Evolutionary conservation across 2,113 vertebrate species (phyloP), one percentile per base, ranked within the genome.

Genomic region (Miniopterus natalensis): DNA sequence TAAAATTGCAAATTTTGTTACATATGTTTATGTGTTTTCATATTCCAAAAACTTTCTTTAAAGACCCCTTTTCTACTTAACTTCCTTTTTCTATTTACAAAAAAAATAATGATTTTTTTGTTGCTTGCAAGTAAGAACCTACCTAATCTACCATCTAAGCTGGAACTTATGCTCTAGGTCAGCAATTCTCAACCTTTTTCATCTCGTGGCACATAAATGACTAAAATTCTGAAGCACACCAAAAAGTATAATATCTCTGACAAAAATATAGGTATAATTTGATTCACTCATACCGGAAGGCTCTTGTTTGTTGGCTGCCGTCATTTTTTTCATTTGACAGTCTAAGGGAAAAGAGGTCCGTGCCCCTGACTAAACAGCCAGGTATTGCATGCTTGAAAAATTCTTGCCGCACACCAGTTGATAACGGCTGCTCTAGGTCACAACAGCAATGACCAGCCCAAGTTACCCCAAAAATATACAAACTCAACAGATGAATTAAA

Each of bases 21-120:
- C 15, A 27, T 61, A 27, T 45, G 31, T 49, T 23, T 74, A n/a
- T 51, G 18, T 51, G 47, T 51, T 42, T 63, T 79, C 42, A 42
- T 53, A 10, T 20, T 66, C 49, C 53, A 65, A 61, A 61, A 53
- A 45, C 27, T 63, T 79, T 42, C 31, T 90, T 40, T 29, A 10
- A 55, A 92, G 78, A 57, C 65, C 4, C 18, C 9, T 71, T 89
- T 94, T 92, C 47, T 77, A 70, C 7, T 89, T 89, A 78, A 15
- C 40, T 40, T 53, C n/a, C 49, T 29, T 77, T 77, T 53, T 27
- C 18, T 21, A n/a, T 53, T 53, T 53, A 77, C 29, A 51, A 75
- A 51, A 49, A 74, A 87, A 90, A 21, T 25, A 25, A 27, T 5
- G 84, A 42, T 59, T 31, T 88, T 92, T 92, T 59, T 73, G 20